phyloP scores from a whole-genome alignment of 2,113 vertebrate species.

The Macquaria australasica region DNA sequence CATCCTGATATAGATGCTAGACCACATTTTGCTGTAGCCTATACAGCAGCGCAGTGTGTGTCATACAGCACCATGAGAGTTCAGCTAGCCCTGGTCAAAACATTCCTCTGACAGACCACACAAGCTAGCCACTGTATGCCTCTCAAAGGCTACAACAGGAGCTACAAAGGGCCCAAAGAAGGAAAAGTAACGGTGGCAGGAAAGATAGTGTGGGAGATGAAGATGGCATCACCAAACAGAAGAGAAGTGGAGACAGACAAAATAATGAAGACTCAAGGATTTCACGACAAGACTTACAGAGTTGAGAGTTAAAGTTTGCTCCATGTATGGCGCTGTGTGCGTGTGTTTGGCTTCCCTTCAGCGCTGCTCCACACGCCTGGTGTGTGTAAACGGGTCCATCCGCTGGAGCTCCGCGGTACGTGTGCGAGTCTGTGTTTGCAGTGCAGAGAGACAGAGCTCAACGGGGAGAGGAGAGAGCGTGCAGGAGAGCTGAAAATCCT shows the following conservation, averaged over 20 bases:
- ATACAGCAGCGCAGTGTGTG: constrained; percentile 62
- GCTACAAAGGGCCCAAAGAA: constrained; percentile 68
- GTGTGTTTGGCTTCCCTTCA: constrained; percentile 72
- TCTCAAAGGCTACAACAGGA: constrained; percentile 62
- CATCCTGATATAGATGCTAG: constrained; percentile 44
- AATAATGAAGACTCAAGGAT: constrained; percentile 11
- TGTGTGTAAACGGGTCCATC: constrained; percentile 80
- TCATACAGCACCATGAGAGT: constrained; percentile 62
- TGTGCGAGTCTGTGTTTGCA: constrained; percentile 61
- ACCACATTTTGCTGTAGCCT: constrained; percentile 30
- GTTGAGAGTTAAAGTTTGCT: constrained; percentile 89
- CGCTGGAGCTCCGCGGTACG: constrained; percentile 59
- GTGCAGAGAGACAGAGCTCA: constrained; percentile 55
- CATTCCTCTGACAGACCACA: constrained; percentile 78
- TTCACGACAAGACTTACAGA: constrained; percentile 79
- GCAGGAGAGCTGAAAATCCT: constrained; percentile 69
- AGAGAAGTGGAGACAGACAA: constrained; percentile 8
- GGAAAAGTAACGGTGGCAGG: constrained; percentile 27
- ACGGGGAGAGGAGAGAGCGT: constrained; percentile 62
- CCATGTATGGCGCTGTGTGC: constrained; percentile 85
- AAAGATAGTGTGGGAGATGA: constrained; percentile 43
- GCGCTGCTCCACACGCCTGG: constrained; percentile 75
- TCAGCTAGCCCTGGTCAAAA: constrained; percentile 73
- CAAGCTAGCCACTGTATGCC: constrained; percentile 71
- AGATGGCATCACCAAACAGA: constrained; percentile 36